These are phyloP conservation scores for Orthonyx spaldingii DNA, from an alignment of 2,113 vertebrate genomes.

Conservation along the genomic window DNA sequence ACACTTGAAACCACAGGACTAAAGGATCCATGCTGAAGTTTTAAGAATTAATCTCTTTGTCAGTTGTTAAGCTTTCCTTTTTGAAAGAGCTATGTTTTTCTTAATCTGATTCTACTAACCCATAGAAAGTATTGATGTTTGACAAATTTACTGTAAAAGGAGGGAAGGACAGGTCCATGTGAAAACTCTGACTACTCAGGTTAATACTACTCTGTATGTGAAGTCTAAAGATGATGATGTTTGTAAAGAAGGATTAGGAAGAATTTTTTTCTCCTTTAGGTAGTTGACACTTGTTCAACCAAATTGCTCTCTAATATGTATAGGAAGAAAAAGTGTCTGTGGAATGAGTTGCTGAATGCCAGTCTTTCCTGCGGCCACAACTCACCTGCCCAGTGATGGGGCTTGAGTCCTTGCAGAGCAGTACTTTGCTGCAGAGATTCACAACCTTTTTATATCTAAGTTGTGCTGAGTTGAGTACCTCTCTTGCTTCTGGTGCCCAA, in stretches of 20 bases:
- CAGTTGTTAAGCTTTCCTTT: neutral
- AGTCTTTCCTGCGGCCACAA: neutral
- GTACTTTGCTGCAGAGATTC: neutral
- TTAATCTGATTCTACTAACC: neutral
- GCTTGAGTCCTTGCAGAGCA: neutral
- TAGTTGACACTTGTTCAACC: neutral
- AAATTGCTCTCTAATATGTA: neutral
- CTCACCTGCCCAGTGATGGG: neutral
- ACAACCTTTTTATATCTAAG: neutral
- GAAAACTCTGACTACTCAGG: neutral
- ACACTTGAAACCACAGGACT: neutral
- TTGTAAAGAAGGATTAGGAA: neutral
- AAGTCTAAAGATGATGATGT: neutral
- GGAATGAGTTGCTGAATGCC: neutral
- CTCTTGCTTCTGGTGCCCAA: neutral
- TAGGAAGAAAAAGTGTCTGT: neutral
- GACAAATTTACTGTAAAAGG: neutral
- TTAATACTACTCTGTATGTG: neutral
- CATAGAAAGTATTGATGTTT: neutral
- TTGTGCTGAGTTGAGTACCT: accelerated
- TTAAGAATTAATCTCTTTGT: neutral
- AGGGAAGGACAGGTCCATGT: neutral
- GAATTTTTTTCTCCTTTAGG: neutral
- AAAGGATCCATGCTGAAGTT: neutral
- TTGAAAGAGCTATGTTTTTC: neutral